Evolutionary conservation across 2,797 vertebrate species (phyloP).

Genomic region (Naso thynnoides): DNA sequence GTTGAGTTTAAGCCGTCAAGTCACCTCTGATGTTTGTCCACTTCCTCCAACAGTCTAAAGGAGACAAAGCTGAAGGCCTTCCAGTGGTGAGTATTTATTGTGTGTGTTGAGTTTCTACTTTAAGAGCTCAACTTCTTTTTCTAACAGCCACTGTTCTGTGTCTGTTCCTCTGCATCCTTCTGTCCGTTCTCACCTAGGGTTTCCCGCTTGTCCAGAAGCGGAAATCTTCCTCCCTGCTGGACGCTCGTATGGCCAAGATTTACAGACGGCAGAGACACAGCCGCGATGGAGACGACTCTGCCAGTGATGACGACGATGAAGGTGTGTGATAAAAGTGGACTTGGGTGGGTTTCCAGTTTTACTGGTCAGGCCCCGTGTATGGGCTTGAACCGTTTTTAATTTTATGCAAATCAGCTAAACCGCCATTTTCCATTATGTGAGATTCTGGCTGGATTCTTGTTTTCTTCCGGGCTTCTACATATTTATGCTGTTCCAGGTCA

Average conservation of each 20-base stretch:
- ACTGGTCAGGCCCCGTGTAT: no score
- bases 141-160: background rate
- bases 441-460: no score
- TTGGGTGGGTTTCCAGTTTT: no score
- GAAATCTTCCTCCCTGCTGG: conserved; percentile 81
- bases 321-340: conserved; percentile 45
- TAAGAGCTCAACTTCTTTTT: background rate
- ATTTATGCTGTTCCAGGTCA: no score
- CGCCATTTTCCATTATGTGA: no score
- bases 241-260: conserved; percentile 84
- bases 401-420: no score
- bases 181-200: background rate
- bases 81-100: conserved; percentile 59
- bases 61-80: conserved; percentile 62
- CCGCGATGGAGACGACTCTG: conserved; percentile 82
- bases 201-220: conserved; percentile 74
- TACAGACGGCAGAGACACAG: conserved; percentile 83
- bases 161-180: background rate
- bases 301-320: conserved; percentile 78
- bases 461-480: no score
- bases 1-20: background rate
- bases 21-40: background rate
- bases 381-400: no score
- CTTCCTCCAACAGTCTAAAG: conserved; percentile 56
- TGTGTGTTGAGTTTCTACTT: background rate